phyloP scores from a whole-genome alignment of 1,140 invertebrate genomes.

The Penaeus vannamei region DNA sequence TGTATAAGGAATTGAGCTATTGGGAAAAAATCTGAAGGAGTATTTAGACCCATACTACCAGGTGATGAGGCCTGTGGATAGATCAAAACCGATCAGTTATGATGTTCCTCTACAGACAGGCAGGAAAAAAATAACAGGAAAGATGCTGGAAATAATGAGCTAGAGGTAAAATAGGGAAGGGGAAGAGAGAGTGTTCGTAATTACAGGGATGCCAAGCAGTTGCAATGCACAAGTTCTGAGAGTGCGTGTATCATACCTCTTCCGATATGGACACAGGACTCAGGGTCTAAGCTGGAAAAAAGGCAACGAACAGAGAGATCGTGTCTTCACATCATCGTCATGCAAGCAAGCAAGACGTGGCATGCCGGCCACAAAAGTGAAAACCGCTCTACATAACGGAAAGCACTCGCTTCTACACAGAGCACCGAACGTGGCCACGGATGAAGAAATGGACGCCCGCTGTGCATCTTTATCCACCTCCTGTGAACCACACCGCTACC shows the following conservation, averaged over 20 bases:
- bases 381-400: slow-evolving; percentile 9
- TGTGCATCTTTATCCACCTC: too few species aligned
- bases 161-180: too few species aligned
- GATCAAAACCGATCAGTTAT: slow-evolving; percentile 34
- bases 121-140: neutral
- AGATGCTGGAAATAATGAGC: neutral
- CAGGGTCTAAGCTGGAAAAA: too few species aligned
- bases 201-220: too few species aligned
- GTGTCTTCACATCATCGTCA: neutral
- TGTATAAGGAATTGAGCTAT: slow-evolving; percentile 70
- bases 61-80: slow-evolving; percentile 26
- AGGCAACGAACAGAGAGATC: too few species aligned
- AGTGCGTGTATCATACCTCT: too few species aligned
- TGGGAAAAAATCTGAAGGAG: neutral
- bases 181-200: too few species aligned
- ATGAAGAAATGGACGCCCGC: too few species aligned
- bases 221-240: too few species aligned
- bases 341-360: slow-evolving; percentile 34
- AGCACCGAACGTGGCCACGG: too few species aligned
- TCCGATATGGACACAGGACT: too few species aligned
- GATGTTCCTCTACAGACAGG: neutral
- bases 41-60: neutral
- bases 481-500: too few species aligned
- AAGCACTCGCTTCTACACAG: slow-evolving; percentile 17
- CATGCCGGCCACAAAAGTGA: neutral